Percentiles rank a stretch among this genome's conserved stretches.
phyloP scores from a whole-genome alignment of 2,113 vertebrate species.

The Caranx ignobilis region DNA sequence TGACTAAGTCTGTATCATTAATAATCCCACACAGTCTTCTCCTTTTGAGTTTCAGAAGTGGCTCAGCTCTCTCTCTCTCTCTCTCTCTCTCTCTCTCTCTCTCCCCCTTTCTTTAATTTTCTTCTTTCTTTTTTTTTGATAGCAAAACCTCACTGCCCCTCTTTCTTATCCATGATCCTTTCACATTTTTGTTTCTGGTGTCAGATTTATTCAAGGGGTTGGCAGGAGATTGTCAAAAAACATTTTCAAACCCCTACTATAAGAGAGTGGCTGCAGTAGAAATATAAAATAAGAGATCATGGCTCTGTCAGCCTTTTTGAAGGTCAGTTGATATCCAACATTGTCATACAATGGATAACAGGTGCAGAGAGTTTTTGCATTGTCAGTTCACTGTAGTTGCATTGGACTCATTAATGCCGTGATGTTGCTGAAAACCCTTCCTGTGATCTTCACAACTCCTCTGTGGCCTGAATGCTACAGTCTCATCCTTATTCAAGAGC shows the following conservation, averaged over 20 bases:
- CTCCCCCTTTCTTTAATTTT: neutral
- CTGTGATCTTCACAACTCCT: constrained; percentile 24
- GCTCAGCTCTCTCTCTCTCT: neutral
- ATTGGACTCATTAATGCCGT: neutral
- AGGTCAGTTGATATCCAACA: constrained; percentile 3
- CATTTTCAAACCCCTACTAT: constrained; percentile 1
- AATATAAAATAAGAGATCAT: constrained; percentile 2
- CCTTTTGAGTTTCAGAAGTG: constrained; percentile 1
- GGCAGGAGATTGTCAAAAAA: constrained; percentile 26
- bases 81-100: neutral
- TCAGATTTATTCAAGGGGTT: constrained; percentile 14
- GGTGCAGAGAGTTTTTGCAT: neutral
- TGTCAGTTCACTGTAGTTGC: neutral
- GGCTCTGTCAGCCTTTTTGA: neutral
- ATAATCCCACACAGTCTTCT: constrained; percentile 22
- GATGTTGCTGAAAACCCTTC: constrained; percentile 8
- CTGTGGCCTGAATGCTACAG: constrained; percentile 20
- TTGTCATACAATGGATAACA: constrained; percentile 1
- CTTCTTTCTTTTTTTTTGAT: neutral
- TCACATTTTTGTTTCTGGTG: constrained; percentile 38
- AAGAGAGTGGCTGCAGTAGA: constrained; percentile 5
- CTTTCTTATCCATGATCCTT: constrained; percentile 3
- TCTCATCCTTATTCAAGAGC: constrained; percentile 38
- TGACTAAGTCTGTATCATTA: constrained; percentile 40
- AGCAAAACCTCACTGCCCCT: constrained; percentile 8